Conservation (phyloP, 2,113 vertebrate species). For the Campylorhamphus procurvoides region DNA sequence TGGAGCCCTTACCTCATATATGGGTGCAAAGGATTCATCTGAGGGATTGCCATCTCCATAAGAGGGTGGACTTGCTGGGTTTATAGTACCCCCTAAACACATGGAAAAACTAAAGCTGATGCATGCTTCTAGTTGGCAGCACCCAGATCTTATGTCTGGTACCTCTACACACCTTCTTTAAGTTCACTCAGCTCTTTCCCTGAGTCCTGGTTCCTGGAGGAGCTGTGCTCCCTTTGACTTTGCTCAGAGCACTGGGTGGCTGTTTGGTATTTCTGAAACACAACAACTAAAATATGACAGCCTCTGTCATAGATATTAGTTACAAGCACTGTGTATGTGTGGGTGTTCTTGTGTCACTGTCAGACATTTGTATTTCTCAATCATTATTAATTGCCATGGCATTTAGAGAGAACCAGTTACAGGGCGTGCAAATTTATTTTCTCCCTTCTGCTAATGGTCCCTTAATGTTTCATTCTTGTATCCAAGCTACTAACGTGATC, state of each 20-base stretch:
- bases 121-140: background rate
- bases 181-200: background rate
- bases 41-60: background rate
- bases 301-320: slow-evolving; percentile 43
- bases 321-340: slow-evolving; percentile 14
- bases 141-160: background rate
- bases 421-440: slow-evolving; percentile 7
- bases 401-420: background rate
- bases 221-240: slow-evolving; percentile 29
- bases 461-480: slow-evolving; percentile 1
- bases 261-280: background rate
- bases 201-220: background rate
- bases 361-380: slow-evolving; percentile 43
- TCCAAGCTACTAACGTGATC: background rate
- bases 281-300: slow-evolving; percentile 24
- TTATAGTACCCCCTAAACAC: background rate
- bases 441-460: background rate
- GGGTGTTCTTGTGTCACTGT: slow-evolving; percentile 6
- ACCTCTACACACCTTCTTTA: background rate
- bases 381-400: slow-evolving; percentile 26
- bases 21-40: background rate
- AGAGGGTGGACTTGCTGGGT: background rate
- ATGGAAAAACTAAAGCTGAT: background rate
- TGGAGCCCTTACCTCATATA: background rate
- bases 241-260: background rate